Conservation (phyloP, 2,113 vertebrate species). For the Bos indicus region DNA sequence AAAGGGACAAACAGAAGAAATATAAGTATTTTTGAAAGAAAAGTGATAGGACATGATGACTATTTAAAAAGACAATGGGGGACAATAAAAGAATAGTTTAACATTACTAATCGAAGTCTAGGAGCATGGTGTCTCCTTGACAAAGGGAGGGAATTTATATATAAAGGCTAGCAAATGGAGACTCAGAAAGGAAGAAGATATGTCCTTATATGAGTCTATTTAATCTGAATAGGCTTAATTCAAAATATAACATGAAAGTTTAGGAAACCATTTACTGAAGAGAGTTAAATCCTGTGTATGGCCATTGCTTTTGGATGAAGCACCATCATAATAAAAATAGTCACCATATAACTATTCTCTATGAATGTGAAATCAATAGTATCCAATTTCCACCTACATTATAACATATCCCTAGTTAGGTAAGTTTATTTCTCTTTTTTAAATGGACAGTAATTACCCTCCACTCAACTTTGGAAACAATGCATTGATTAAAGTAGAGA, state of each 20-base stretch:
- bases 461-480: not conserved
- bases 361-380: not conserved
- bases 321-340: not conserved
- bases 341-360: not conserved
- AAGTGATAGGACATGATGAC: not conserved
- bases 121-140: not conserved
- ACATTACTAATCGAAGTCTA: not conserved
- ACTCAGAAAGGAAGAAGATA: not conserved
- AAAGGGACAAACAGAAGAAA: not conserved
- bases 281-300: not conserved
- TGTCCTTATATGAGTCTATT: not conserved
- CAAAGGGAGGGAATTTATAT: not conserved
- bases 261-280: not conserved
- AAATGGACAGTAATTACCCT: constrained; percentile 12
- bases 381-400: not conserved
- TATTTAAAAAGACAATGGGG: not conserved
- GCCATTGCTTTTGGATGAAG: not conserved
- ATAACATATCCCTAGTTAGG: not conserved
- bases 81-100: not conserved
- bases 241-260: not conserved
- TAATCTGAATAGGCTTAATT: not conserved
- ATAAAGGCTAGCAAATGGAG: not conserved
- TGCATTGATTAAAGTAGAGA: not conserved
- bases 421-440: constrained; percentile 21
- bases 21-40: not conserved